Percentiles rank a stretch among this genome's conserved stretches.
Conservation (phyloP, 37 sponge, comb jelly and placozoan species). For the Spongilla lacustris region DNA sequence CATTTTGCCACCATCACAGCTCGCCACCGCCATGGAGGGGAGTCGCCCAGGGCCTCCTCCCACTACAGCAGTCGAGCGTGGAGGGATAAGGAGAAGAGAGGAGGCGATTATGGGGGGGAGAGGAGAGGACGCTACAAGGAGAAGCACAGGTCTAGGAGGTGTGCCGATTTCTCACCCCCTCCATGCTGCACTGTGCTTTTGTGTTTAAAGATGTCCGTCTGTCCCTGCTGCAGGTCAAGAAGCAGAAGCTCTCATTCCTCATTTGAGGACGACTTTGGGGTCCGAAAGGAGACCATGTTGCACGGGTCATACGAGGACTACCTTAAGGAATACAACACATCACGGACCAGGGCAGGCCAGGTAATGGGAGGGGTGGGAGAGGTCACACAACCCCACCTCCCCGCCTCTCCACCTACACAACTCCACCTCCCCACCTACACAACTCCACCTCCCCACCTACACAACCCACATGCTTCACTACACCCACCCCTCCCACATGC, state of each 20-base stretch:
- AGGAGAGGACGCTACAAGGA: neutral
- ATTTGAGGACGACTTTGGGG: conserved; percentile 72
- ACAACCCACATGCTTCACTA: too few species aligned
- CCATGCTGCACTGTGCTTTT: too few species aligned
- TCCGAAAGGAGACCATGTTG: conserved; percentile 68
- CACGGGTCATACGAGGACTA: conserved; percentile 86
- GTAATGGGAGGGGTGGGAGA: conserved; percentile 1
- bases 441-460: too few species aligned
- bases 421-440: too few species aligned
- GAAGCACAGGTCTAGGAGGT: neutral
- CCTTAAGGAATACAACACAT: conserved; percentile 72
- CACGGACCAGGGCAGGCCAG: conserved; percentile 21
- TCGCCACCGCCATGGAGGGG: neutral
- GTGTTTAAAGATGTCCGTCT: too few species aligned
- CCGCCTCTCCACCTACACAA: too few species aligned
- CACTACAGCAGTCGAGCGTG: neutral
- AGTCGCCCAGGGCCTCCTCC: neutral
- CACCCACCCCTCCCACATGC: too few species aligned
- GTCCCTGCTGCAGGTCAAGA: neutral
- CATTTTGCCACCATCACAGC: neutral
- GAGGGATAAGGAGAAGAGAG: neutral
- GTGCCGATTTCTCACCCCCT: neutral
- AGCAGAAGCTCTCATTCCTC: conserved; percentile 33
- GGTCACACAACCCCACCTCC: too few species aligned
- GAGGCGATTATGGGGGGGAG: neutral